Base-by-base conservation (phyloP, 37 sponge, comb jelly and placozoan species). In the Beroe ovata region DNA sequence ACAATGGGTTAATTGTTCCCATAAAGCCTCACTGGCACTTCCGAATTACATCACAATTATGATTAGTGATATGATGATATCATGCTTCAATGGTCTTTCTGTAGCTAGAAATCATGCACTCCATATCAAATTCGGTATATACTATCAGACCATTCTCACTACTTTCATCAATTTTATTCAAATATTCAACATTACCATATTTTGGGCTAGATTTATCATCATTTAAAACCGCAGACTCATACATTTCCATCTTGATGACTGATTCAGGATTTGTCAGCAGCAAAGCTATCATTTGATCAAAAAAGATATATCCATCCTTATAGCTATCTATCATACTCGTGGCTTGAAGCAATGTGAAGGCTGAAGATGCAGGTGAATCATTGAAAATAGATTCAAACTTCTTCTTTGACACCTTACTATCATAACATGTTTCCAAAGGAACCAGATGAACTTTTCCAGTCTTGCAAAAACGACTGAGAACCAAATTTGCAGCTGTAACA, bases 371-470 rank as follows among this genome's bases (percentile, higher is more conserved):
- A 33, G 29, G 38, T 35, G 8, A 35, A 8, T 29, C 71, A 8
- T 11, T 6, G 36, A 71, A 71, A 4, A 62, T 20, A 62, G 63
- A 62, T 6, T 62, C 63, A 23, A 23, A 62, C n/a, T 62, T 23
- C 26, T 62, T 18, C 19, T 28, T 20, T 4, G 71, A 28, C 8
- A 88, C 6, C 19, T 21, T 28, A 26, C 59, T 58, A 3, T 26
- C 60, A 30, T 59, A 20, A 23, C 60, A 58, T 8, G 88, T 19
- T 25, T 88, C 88, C 88, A 59, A 88, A 8, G 88, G 60, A 21
- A 88, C 59, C 6, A 88, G 8, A 26, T 60, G 54, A 20, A 60
- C 60, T 18, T 21, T 60, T 16, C 59, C 11, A 4, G 60, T 29
- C 1, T 4, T 30, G 8, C 38, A 71, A 33, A 88, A 88, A 6